Conservation (phyloP, 2,113 vertebrate genomes). For the Tympanuchus pallidicinctus region DNA sequence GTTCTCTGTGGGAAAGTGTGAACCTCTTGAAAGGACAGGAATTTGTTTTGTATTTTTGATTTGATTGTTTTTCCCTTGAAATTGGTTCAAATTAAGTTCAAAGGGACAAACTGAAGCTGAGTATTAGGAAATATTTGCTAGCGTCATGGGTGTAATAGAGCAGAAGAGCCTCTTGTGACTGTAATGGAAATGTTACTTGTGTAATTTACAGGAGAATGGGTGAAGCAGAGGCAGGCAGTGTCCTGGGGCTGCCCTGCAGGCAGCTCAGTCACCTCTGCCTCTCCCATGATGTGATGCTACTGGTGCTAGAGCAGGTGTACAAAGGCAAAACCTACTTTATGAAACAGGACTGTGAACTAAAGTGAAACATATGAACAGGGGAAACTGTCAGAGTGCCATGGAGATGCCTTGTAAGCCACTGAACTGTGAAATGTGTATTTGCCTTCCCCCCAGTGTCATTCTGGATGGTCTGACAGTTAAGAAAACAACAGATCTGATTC, state of each 20-base stretch:
- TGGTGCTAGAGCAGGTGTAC: conserved; percentile 23
- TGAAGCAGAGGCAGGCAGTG: neutral
- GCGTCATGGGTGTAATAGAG: neutral
- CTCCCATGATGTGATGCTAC: neutral
- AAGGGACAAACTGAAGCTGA: neutral
- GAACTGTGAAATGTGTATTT: conserved; percentile 60
- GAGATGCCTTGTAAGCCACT: conserved; percentile 43
- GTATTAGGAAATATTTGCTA: conserved; percentile 9
- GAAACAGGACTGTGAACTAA: conserved; percentile 40
- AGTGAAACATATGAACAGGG: conserved; percentile 28
- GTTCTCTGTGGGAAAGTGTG: neutral
- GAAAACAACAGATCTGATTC: conserved; percentile 18
- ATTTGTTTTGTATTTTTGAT: neutral
- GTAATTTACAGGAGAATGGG: conserved; percentile 6
- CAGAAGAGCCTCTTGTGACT: conserved; percentile 17
- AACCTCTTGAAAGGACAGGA: neutral
- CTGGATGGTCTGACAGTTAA: conserved; percentile 26
- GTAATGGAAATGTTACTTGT: conserved; percentile 20
- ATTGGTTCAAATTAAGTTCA: neutral
- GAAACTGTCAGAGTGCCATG: neutral
- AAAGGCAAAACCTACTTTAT: conserved; percentile 34
- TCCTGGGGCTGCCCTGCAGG: conserved; percentile 3
- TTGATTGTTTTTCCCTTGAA: neutral
- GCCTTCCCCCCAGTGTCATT: conserved; percentile 5
- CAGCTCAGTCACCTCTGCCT: conserved; percentile 24